Evolutionary conservation across 2,797 vertebrate species (phyloP).

Genomic region (Oryzias dopingdopingensis): DNA sequence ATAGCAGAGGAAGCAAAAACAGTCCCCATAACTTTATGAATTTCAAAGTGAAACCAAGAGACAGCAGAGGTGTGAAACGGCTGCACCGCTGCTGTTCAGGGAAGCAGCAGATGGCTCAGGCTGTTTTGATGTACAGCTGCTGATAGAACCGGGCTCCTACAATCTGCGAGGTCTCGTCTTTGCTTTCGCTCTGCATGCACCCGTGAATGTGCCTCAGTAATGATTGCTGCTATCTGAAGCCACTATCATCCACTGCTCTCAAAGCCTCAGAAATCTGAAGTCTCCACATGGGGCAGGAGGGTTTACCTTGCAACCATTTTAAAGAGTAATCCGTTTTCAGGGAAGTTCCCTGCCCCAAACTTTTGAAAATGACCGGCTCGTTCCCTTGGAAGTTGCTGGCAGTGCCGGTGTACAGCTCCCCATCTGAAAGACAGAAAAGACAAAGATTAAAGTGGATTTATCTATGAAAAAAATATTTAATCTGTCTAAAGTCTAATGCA

Average conservation of each 20-base stretch:
- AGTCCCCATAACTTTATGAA: slow-evolving; percentile 42
- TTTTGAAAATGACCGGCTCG: slow-evolving; percentile 91
- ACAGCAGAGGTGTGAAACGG: slow-evolving; percentile 56
- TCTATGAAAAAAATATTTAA: slow-evolving; percentile 9
- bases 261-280: not conserved
- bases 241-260: slow-evolving; percentile 39
- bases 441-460: slow-evolving; percentile 6
- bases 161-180: slow-evolving; percentile 39
- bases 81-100: slow-evolving; percentile 17
- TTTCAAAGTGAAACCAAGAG: slow-evolving; percentile 53
- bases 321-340: slow-evolving; percentile 94
- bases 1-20: slow-evolving; percentile 20
- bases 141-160: slow-evolving; percentile 35
- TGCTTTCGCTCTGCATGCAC: slow-evolving; percentile 37
- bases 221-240: slow-evolving; percentile 43
- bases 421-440: slow-evolving; percentile 70
- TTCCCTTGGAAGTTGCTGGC: slow-evolving; percentile 97
- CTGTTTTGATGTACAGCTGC: slow-evolving; percentile 54
- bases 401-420: slow-evolving; percentile 89
- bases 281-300: not conserved
- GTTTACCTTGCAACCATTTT: slow-evolving; percentile 93
- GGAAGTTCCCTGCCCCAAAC: slow-evolving; percentile 84
- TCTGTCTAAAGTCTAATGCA: slow-evolving; percentile 37
- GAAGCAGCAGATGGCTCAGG: slow-evolving; percentile 28
- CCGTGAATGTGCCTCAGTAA: slow-evolving; percentile 45